These are phyloP conservation scores for Hoplodrina blanda DNA, from an alignment of 2,888 invertebrate species.

Conservation along the genomic window DNA sequence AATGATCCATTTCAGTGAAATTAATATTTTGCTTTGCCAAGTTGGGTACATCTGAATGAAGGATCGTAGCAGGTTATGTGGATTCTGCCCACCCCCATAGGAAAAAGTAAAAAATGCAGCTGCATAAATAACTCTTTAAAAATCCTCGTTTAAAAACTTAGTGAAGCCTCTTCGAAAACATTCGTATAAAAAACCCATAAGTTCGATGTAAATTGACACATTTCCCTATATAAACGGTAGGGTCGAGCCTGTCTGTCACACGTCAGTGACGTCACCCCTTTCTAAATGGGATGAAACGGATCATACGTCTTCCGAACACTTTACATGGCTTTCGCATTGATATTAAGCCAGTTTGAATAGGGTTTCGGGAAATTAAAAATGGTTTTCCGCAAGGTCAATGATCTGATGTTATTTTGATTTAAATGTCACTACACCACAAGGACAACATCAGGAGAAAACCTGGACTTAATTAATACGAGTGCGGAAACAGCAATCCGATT, in stretches of 20 bases:
- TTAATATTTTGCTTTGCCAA: too few species aligned
- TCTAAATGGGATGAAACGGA: constrained; percentile 60
- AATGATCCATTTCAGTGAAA: too few species aligned
- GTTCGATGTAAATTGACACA: constrained; percentile 70
- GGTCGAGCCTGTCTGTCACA: constrained; percentile 63
- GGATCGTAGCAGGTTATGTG: too few species aligned
- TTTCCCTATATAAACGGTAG: constrained; percentile 68
- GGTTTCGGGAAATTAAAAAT: constrained; percentile 31
- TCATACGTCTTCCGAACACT: constrained; percentile 48
- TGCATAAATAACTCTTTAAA: too few species aligned
- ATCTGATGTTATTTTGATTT: not conserved
- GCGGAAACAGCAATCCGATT: too few species aligned
- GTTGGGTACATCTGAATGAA: too few species aligned
- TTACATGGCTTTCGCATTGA: constrained; percentile 54
- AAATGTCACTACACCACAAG: not conserved
- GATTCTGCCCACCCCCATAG: too few species aligned
- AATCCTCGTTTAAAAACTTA: constrained; percentile 6
- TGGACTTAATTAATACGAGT: too few species aligned
- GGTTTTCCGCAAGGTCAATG: constrained; percentile 9
- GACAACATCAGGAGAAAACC: too few species aligned
- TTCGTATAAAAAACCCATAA: constrained; percentile 44
- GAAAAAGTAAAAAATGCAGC: too few species aligned
- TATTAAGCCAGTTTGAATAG: constrained; percentile 47
- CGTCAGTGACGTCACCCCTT: constrained; percentile 45
- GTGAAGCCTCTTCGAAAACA: constrained; percentile 26